A percentile compares a stretch with the other conserved stretches of the same genome.
These are phyloP conservation scores for Merluccius polli DNA, from an alignment of 2,797 vertebrate species.

Conservation along the genomic window DNA sequence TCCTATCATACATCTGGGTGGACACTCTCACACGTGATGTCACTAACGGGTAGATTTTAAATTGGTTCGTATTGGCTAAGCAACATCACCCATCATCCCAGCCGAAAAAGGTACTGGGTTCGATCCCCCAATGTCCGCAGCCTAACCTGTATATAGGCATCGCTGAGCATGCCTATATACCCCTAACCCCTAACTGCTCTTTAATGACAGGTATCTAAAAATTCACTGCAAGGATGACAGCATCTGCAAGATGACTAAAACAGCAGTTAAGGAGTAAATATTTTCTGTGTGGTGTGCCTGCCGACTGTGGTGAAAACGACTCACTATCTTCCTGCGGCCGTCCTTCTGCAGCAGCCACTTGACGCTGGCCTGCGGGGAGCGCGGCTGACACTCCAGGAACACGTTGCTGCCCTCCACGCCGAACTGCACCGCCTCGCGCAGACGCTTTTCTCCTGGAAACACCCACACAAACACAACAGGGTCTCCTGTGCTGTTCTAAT, in stretches of 20 bases:
- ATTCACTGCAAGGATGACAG: too few species aligned
- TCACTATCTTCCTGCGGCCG: conserved; percentile 62
- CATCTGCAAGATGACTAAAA: too few species aligned
- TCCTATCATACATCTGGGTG: background rate
- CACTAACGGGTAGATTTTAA: too few species aligned
- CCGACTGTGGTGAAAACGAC: background rate
- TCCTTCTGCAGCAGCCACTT: conserved; percentile 70
- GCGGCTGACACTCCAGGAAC: conserved; percentile 68
- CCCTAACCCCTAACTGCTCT: background rate
- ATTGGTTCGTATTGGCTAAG: too few species aligned
- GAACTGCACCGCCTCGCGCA: conserved; percentile 67
- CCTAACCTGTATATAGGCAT: too few species aligned
- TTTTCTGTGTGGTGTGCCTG: background rate
- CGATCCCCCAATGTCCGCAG: too few species aligned
- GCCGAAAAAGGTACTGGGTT: too few species aligned
- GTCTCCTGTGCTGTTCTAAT: background rate
- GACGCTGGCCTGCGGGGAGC: conserved; percentile 64
- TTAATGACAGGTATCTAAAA: too few species aligned
- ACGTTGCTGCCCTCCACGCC: conserved; percentile 71
- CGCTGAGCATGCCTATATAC: too few species aligned
- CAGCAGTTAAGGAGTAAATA: background rate
- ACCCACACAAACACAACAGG: background rate
- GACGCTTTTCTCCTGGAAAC: conserved; percentile 59
- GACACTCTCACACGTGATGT: background rate
- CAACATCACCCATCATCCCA: too few species aligned